These are phyloP conservation scores for Amiota communis DNA, from an alignment of 2,888 invertebrate species.

Conservation along the genomic window DNA sequence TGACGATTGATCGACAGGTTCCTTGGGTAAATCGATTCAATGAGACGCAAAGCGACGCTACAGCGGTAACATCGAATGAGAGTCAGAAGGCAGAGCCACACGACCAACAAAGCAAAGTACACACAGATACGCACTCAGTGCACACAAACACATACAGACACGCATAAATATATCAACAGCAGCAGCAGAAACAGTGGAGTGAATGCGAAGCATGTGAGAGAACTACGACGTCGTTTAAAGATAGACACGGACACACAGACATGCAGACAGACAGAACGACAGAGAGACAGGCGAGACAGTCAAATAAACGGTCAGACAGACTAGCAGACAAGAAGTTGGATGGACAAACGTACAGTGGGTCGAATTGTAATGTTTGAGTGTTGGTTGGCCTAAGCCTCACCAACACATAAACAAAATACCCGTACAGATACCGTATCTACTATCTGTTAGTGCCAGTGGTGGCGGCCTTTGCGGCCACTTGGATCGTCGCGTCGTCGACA, in stretches of 20 bases:
- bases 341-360: neutral
- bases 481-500: neutral
- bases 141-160: slow-evolving; percentile 1
- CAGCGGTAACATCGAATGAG: slow-evolving; percentile 53
- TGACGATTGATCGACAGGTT: slow-evolving; percentile 72
- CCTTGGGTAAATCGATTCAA: slow-evolving; percentile 64
- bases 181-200: no score
- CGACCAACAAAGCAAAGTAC: slow-evolving; percentile 44
- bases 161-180: neutral
- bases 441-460: neutral
- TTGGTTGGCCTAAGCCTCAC: slow-evolving; percentile 4
- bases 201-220: no score
- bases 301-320: slow-evolving; percentile 3
- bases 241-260: slow-evolving; percentile 48
- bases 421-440: neutral
- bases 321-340: slow-evolving; percentile 33
- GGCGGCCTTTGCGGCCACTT: slow-evolving; percentile 3
- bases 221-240: neutral
- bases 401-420: slow-evolving; percentile 11
- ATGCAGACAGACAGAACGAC: slow-evolving; percentile 32
- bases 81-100: slow-evolving; percentile 44
- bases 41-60: slow-evolving; percentile 58
- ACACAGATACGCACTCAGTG: slow-evolving; percentile 18
- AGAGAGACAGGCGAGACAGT: neutral
- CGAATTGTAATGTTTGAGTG: neutral